These are phyloP conservation scores for Coelogynopora nodosa DNA, from an alignment of 2,888 invertebrate genomes.

Conservation along the genomic window DNA sequence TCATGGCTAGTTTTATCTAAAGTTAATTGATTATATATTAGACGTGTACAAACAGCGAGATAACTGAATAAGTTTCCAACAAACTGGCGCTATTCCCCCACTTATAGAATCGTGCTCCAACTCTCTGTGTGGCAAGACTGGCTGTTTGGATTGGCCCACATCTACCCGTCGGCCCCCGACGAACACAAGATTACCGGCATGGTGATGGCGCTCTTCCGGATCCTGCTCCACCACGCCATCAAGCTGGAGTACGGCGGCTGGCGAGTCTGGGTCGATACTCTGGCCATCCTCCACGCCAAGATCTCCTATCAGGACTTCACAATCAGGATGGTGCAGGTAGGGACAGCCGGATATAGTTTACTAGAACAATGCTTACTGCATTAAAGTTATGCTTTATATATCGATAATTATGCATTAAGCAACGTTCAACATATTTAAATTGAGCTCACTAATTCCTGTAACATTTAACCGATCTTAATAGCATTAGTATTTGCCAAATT, in stretches of 20 bases:
- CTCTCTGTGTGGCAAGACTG: slow-evolving; percentile 99
- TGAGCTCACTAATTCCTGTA: no score
- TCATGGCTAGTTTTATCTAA: no score
- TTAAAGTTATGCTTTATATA: slow-evolving; percentile 81
- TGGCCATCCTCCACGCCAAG: slow-evolving; percentile 77
- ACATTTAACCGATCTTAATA: no score
- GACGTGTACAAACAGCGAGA: no score
- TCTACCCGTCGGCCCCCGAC: slow-evolving; percentile 88
- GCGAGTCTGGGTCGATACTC: slow-evolving; percentile 98
- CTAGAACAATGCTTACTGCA: no score
- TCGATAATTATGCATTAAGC: slow-evolving; percentile 27
- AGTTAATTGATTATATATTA: no score
- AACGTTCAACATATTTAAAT: background rate
- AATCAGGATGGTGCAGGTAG: slow-evolving; percentile 92
- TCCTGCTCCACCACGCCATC: slow-evolving; percentile 95
- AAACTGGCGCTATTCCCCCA: no score
- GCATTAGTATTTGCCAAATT: no score
- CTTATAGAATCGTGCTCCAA: slow-evolving; percentile 77
- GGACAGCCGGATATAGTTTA: no score
- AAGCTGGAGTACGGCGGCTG: slow-evolving; percentile 98
- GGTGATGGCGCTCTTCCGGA: slow-evolving; percentile 93
- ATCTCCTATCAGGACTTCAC: slow-evolving; percentile 97
- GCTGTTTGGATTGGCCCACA: slow-evolving; percentile 90
- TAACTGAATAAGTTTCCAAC: no score
- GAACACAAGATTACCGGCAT: slow-evolving; percentile 94